Percentiles rank a stretch among this genome's conserved stretches.
Evolutionary conservation across 2,888 invertebrate genomes (phyloP).

Genomic region (Agrilus mali): DNA sequence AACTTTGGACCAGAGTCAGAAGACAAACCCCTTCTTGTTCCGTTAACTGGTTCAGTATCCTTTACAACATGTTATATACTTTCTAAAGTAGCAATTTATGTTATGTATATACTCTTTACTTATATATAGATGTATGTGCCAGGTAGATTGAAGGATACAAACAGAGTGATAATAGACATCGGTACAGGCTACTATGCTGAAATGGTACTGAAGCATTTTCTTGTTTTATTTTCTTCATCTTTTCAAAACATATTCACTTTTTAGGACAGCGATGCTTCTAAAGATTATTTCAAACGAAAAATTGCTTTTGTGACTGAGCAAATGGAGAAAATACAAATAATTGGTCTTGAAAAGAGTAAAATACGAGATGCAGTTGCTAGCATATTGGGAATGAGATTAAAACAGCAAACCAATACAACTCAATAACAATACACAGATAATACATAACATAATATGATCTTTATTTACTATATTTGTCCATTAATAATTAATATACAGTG

Average conservation of each 20-base stretch:
- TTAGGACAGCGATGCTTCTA: conserved; percentile 65
- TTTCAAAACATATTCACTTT: background rate
- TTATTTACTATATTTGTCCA: too few relatives aligned
- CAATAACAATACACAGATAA: too few relatives aligned
- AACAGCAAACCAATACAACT: conserved; percentile 17
- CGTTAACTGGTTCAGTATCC: conserved; percentile 80
- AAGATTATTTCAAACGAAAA: conserved; percentile 87
- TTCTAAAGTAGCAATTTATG: background rate
- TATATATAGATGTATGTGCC: conserved; percentile 77
- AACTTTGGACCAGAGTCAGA: conserved; percentile 63
- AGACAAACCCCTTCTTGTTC: conserved; percentile 81
- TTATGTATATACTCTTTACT: conserved; percentile 2
- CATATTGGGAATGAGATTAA: conserved; percentile 63
- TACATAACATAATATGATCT: too few relatives aligned
- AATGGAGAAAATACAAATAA: conserved; percentile 81
- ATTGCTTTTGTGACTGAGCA: conserved; percentile 84
- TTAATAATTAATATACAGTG: too few relatives aligned
- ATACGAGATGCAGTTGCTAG: conserved; percentile 66
- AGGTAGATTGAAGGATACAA: conserved; percentile 71
- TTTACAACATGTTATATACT: conserved; percentile 15
- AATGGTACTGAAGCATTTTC: conserved; percentile 48
- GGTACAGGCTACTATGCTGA: conserved; percentile 96
- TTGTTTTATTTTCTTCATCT: too few relatives aligned
- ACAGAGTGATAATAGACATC: conserved; percentile 85
- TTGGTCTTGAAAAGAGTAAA: conserved; percentile 73